phyloP scores from a whole-genome alignment of 2,113 vertebrate genomes.

The Albula glossodonta region DNA sequence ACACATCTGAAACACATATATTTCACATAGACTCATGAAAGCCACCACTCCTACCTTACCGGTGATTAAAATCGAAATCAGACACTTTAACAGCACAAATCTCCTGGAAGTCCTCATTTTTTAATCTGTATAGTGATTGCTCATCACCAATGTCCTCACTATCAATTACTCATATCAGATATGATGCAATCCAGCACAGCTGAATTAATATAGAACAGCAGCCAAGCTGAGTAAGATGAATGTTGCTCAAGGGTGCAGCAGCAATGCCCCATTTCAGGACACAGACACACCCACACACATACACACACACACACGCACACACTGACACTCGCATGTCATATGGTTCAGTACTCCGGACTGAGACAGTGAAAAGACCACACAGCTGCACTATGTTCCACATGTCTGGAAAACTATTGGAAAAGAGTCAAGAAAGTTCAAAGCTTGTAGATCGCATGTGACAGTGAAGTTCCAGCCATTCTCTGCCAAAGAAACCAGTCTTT shows the following conservation, averaged over 20 bases:
- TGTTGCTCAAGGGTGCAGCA: not conserved
- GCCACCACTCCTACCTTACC: not conserved
- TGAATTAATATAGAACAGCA: too few species aligned
- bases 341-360: not conserved
- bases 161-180: not conserved
- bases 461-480: slow-evolving; percentile 14
- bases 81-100: not conserved
- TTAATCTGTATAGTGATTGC: not conserved
- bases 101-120: not conserved
- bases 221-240: too few species aligned
- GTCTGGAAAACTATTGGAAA: not conserved
- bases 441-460: not conserved
- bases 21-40: not conserved
- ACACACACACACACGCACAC: not conserved
- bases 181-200: too few species aligned
- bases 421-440: not conserved
- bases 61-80: not conserved
- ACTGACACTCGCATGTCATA: not conserved
- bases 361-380: not conserved
- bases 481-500: slow-evolving; percentile 33
- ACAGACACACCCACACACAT: not conserved
- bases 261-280: not conserved
- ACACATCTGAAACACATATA: not conserved
- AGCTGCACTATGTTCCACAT: not conserved
- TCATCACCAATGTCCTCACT: not conserved